These are phyloP conservation scores for Strix uralensis DNA, from an alignment of 2,113 vertebrate genomes.

Conservation along the genomic window DNA sequence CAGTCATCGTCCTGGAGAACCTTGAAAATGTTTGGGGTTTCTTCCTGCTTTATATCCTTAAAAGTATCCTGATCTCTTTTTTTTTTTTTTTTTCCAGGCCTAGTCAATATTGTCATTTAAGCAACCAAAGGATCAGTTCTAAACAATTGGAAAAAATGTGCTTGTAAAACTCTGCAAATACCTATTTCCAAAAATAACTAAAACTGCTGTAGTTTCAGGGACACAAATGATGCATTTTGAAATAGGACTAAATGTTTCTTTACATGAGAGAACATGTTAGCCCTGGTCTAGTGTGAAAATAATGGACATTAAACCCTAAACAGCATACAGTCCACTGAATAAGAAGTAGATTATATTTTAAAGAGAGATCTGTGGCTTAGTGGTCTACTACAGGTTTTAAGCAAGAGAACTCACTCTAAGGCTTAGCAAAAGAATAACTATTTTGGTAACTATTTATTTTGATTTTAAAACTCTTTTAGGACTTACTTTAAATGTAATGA, in stretches of 20 bases:
- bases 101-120: background rate
- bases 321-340: background rate
- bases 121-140: background rate
- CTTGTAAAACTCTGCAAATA: background rate
- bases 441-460: background rate
- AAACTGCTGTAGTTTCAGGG: background rate
- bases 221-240: background rate
- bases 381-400: background rate
- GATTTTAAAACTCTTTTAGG: background rate
- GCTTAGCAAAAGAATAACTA: background rate
- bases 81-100: background rate
- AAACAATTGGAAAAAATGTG: background rate
- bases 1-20: rapidly evolving
- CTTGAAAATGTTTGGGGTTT: background rate
- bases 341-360: background rate
- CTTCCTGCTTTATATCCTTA: background rate
- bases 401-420: background rate
- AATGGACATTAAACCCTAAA: background rate
- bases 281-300: background rate
- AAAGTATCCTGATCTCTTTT: background rate
- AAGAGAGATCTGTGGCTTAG: background rate
- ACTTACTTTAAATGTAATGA: background rate
- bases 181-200: background rate
- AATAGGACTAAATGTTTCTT: slow-evolving; percentile 19
- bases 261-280: background rate